Evolutionary conservation across 2,113 vertebrate species (phyloP), one percentile per base, ranked within the genome.

Genomic region (Raphicerus campestris): DNA sequence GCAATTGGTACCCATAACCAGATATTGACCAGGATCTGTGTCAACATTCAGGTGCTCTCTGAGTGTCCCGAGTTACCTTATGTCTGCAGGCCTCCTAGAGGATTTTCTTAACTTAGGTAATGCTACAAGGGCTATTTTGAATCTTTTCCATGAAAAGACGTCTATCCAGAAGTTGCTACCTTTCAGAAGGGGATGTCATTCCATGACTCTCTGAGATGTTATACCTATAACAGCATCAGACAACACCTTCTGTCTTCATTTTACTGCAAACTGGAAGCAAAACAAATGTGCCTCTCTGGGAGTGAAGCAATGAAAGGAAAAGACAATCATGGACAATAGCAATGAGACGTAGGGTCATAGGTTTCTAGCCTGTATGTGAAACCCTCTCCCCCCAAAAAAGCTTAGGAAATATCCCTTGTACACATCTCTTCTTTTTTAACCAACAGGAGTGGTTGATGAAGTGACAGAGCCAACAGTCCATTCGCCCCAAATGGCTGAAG

Each of bases 1-100:
- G 28, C 32, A 87, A 26, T 10, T 61, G 39, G 80, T 63, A 83
- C 26, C 60, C 81, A 73, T 8, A 86, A 28, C 30, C 42, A 84
- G 51, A 47, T 93, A 42, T 96, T 93, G 1, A 99, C 99, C 98
- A 98, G 98, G 56, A 98, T 98, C 61, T 81, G 58, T 35, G 98
- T 66, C 78, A 99, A 92, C 89, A 97, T 97, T 66, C 98, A 99
- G 15, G 75, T 87, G 51, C 95, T 93, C 56, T 96, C 97, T 58
- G 96, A 93, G 51, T 81, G 87, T 19, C 97, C 96, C 22, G 24
- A 70, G 19, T 39, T 93, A 95, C 89, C 20, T 91, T 42, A 99
- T 96, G 80, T 98, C 93, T 49, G 30, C 28, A 99, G 96, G 56
- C 95, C 94, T 15, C 94, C 15, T 56, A 88, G 19, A 99, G 73